Percentiles rank a stretch among this genome's conserved stretches.
These are phyloP conservation scores for Engraulis encrasicolus DNA, from an alignment of 2,113 vertebrate genomes.

Conservation along the genomic window DNA sequence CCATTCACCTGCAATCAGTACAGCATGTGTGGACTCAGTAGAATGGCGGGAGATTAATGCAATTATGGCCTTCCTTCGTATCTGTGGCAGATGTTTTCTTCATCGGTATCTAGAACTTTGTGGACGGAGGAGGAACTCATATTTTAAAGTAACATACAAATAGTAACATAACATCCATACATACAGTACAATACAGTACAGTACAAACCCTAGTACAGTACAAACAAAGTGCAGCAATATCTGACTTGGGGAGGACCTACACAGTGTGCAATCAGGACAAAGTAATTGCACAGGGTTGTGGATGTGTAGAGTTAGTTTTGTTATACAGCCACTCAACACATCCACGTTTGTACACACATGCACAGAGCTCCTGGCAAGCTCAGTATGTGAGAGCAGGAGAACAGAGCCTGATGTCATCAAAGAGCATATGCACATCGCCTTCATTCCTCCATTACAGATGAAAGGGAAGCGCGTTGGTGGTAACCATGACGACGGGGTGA, in stretches of 20 bases:
- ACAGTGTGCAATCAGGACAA: too few species aligned
- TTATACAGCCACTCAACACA: not conserved
- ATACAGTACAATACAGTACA: too few species aligned
- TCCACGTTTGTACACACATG: not conserved
- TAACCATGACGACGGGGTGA: slow-evolving; percentile 30
- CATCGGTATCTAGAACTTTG: not conserved
- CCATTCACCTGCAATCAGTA: too few species aligned
- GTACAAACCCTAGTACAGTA: too few species aligned
- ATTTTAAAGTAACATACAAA: too few species aligned
- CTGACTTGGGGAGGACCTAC: too few species aligned
- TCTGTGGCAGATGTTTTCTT: not conserved
- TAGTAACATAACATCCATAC: too few species aligned
- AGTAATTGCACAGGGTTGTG: too few species aligned
- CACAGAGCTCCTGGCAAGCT: not conserved
- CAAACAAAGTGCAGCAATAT: too few species aligned
- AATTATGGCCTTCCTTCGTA: not conserved
- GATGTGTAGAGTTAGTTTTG: too few species aligned
- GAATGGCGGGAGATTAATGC: not conserved
- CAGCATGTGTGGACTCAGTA: not conserved
- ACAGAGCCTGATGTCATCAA: slow-evolving; percentile 1
- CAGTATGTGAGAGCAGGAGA: not conserved
- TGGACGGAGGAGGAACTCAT: not conserved
- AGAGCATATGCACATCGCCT: not conserved
- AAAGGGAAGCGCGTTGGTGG: slow-evolving; percentile 29
- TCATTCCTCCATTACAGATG: slow-evolving; percentile 18